phyloP scores from a whole-genome alignment of 53 echinoderm and acorn worm genomes.

The Crossaster papposus region DNA sequence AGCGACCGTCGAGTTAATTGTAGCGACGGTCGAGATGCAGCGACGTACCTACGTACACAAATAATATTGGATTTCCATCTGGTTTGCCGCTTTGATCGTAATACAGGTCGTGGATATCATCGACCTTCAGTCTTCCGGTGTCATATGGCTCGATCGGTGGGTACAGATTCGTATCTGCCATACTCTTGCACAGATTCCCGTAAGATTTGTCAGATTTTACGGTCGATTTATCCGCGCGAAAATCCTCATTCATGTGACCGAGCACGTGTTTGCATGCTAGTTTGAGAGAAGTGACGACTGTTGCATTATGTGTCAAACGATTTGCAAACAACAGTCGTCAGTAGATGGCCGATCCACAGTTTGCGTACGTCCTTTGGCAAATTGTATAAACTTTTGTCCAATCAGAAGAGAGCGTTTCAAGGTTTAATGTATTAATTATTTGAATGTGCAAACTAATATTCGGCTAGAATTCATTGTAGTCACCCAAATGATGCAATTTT shows the following conservation, averaged over 20 bases:
- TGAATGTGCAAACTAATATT: no score
- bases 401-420: no score
- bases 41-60: conserved; percentile 61
- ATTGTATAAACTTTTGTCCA: no score
- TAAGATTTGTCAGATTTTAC: neutral
- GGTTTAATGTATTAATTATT: no score
- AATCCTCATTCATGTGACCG: neutral
- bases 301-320: neutral
- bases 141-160: conserved; percentile 59
- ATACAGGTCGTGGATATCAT: conserved; percentile 66
- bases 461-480: no score
- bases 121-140: conserved; percentile 56
- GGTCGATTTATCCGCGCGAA: neutral
- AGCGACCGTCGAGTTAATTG: no score
- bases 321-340: neutral
- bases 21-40: no score
- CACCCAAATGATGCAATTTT: no score
- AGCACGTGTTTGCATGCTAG: no score
- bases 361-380: no score
- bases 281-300: neutral
- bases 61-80: conserved; percentile 61
- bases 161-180: conserved; percentile 18
- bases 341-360: neutral
- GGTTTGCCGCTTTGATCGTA: conserved; percentile 68
- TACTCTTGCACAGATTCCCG: neutral